A percentile compares a stretch with the other conserved stretches of the same genome.
phyloP scores from a whole-genome alignment of 2,113 vertebrate species.

The Apteryx mantelli region DNA sequence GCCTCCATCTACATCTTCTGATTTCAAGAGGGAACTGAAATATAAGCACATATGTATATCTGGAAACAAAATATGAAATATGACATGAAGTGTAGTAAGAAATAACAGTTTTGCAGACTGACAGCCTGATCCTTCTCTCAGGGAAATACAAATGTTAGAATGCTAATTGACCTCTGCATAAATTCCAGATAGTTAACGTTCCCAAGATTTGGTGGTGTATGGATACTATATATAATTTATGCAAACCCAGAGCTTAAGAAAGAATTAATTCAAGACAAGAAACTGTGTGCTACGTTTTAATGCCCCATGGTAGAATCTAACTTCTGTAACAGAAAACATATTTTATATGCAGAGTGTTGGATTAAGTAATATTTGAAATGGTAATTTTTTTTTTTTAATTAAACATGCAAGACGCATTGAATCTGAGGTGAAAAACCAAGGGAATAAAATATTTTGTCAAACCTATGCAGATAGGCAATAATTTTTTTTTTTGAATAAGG shows the following conservation, averaged over 20 bases:
- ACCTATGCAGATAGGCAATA: background rate
- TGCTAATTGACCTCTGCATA: background rate
- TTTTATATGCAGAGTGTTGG: background rate
- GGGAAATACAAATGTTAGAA: conserved; percentile 2
- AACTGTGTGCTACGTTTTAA: background rate
- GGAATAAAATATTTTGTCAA: background rate
- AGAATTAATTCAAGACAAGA: conserved; percentile 13
- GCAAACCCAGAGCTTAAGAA: conserved; percentile 13
- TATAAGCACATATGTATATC: background rate
- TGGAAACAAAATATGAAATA: background rate
- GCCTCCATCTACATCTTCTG: background rate
- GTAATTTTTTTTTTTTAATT: background rate
- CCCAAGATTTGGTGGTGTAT: background rate
- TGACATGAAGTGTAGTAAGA: background rate
- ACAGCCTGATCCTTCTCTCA: background rate
- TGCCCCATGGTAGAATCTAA: background rate
- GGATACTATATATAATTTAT: conserved; percentile 8
- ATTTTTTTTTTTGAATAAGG: background rate
- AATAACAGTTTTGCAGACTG: background rate
- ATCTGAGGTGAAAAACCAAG: conserved; percentile 1
- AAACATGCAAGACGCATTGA: background rate
- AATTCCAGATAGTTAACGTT: background rate
- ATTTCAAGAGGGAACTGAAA: conserved; percentile 22
- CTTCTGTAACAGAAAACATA: background rate
- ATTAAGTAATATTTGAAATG: conserved; percentile 31